A percentile compares a stretch with the other conserved stretches of the same genome.
Conservation (phyloP, 2,113 vertebrate genomes). For the Calidris pygmaea region DNA sequence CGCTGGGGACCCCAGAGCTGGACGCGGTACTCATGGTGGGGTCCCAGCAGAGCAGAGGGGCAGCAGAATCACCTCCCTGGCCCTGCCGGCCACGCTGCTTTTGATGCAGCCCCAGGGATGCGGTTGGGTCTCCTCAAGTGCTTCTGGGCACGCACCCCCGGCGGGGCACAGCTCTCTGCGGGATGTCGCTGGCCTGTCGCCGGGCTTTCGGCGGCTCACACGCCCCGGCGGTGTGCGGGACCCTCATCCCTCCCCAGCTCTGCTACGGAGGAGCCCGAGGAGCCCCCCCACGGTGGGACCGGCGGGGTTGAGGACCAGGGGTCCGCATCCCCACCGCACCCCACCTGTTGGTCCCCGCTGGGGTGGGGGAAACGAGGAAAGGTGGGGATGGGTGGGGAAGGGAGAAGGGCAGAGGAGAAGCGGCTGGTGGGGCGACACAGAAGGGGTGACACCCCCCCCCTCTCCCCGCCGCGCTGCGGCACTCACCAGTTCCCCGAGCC, state of each 20-base stretch:
- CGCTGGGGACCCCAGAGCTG: neutral
- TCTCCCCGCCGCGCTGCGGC: neutral
- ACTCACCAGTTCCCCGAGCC: slow-evolving; percentile 86
- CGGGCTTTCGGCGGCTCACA: neutral
- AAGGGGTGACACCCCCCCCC: no score
- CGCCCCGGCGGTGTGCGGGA: neutral
- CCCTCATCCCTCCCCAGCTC: accelerated
- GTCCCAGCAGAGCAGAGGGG: neutral
- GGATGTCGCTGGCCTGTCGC: neutral
- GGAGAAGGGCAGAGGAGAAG: neutral
- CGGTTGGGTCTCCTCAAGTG: neutral
- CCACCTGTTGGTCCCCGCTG: neutral
- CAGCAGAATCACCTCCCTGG: neutral
- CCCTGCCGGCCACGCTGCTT: neutral
- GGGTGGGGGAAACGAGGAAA: neutral
- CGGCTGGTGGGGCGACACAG: neutral
- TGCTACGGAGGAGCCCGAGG: neutral
- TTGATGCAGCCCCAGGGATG: neutral
- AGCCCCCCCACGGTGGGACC: neutral
- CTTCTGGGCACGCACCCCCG: neutral
- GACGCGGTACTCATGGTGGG: neutral
- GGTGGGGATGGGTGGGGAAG: neutral
- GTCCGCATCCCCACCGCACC: neutral
- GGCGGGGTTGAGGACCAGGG: slow-evolving; percentile 10
- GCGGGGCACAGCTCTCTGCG: neutral